These are phyloP conservation scores for Andrena haemorrhoa DNA, from an alignment of 2,888 invertebrate species.

Conservation along the genomic window DNA sequence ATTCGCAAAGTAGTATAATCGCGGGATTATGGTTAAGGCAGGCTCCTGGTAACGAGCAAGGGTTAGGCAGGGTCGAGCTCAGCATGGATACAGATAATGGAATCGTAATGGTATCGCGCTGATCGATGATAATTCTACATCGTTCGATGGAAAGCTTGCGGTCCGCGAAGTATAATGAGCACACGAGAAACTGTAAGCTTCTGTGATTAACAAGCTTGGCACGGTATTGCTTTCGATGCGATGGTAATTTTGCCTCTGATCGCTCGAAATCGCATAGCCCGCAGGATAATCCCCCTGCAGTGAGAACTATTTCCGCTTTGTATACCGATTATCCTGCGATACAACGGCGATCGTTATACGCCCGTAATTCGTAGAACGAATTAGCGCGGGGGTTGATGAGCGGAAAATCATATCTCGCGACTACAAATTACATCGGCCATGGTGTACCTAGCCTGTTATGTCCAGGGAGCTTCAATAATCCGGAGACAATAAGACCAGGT, in stretches of 20 bases:
- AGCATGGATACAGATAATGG: constrained; percentile 43
- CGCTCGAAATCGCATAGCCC: constrained; percentile 38
- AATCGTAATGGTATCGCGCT: constrained; percentile 51
- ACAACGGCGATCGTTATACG: neutral
- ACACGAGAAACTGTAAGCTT: constrained; percentile 51
- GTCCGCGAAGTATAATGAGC: constrained; percentile 58
- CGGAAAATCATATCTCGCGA: neutral
- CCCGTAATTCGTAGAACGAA: constrained; percentile 4
- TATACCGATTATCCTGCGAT: neutral
- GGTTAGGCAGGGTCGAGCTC: constrained; percentile 30
- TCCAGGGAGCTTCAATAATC: neutral
- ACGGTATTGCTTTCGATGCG: constrained; percentile 33
- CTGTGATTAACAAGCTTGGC: constrained; percentile 56
- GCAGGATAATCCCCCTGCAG: constrained; percentile 39
- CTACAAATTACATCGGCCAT: neutral
- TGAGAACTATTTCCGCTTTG: constrained; percentile 40
- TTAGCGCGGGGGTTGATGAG: neutral
- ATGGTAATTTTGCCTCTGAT: constrained; percentile 46
- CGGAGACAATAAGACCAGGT: neutral
- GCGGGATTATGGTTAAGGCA: constrained; percentile 22
- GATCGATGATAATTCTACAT: constrained; percentile 59
- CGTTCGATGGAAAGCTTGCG: constrained; percentile 39
- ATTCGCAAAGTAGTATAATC: constrained; percentile 21
- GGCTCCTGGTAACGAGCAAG: constrained; percentile 31
- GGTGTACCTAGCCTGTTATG: neutral